These are phyloP conservation scores for Porites divaricata DNA, from an alignment of 92 coral and sea anemone species.

Conservation along the genomic window DNA sequence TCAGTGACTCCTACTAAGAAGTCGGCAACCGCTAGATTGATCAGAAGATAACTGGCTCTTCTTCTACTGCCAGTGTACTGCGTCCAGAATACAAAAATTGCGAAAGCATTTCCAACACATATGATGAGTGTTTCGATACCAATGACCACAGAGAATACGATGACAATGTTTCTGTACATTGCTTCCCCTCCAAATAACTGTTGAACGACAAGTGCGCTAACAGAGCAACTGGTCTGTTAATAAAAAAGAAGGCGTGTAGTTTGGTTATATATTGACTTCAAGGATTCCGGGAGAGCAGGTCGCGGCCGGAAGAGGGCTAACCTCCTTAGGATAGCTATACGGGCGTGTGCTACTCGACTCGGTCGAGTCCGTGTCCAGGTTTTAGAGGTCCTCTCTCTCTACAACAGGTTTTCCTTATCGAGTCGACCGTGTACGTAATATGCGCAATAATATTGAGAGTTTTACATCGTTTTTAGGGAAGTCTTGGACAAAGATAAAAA, in stretches of 20 bases:
- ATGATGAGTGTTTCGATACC: not conserved
- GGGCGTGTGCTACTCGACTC: too few species aligned
- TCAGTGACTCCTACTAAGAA: not conserved
- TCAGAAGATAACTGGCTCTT: slow-evolving; percentile 2
- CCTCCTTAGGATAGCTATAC: too few species aligned
- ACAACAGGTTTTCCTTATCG: too few species aligned
- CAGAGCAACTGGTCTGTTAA: not conserved
- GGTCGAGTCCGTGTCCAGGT: too few species aligned
- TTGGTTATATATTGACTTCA: not conserved
- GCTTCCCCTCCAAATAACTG: not conserved
- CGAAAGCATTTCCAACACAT: not conserved
- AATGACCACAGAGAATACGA: not conserved
- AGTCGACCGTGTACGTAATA: too few species aligned
- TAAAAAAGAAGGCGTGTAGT: not conserved
- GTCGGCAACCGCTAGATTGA: not conserved
- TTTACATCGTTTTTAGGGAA: too few species aligned
- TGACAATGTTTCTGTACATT: not conserved
- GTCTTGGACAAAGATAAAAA: too few species aligned
- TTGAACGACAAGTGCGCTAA: not conserved
- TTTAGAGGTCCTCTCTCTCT: too few species aligned
- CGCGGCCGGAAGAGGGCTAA: too few species aligned
- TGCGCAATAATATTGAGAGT: too few species aligned
- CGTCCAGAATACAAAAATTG: slow-evolving; percentile 3
- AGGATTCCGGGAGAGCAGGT: too few species aligned
- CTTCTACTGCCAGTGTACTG: not conserved